Evolutionary conservation across 2,113 vertebrate genomes (phyloP).

Genomic region (Tor tambroides): DNA sequence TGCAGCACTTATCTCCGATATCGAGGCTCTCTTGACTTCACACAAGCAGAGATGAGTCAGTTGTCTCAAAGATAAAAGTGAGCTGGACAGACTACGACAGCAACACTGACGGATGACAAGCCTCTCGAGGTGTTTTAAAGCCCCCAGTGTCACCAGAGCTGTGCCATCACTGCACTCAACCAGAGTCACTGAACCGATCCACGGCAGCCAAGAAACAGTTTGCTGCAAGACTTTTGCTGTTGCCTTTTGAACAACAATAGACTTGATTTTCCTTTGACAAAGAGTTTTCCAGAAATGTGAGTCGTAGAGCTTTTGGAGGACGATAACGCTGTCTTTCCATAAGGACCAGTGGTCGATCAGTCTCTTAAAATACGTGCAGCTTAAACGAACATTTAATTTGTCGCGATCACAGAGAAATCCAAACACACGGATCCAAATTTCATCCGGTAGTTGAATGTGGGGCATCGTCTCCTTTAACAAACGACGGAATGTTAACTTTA

Average conservation of each 20-base stretch:
- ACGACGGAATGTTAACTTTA: not conserved
- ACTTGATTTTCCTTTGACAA: slow-evolving; percentile 52
- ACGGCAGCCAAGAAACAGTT: slow-evolving; percentile 49
- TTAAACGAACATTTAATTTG: slow-evolving; percentile 58
- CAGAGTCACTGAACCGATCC: slow-evolving; percentile 56
- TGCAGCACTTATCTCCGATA: slow-evolving; percentile 9
- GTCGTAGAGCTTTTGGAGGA: slow-evolving; percentile 51
- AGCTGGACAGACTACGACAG: slow-evolving; percentile 26
- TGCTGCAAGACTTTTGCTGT: slow-evolving; percentile 55
- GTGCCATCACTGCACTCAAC: slow-evolving; percentile 43
- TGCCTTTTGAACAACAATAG: slow-evolving; percentile 56
- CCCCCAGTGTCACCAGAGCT: slow-evolving; percentile 39
- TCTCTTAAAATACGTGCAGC: slow-evolving; percentile 54
- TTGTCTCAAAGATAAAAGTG: slow-evolving; percentile 48
- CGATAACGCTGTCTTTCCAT: slow-evolving; percentile 58
- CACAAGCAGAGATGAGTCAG: slow-evolving; percentile 61
- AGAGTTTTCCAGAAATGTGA: slow-evolving; percentile 56
- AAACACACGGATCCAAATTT: slow-evolving; percentile 60
- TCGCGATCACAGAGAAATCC: slow-evolving; percentile 54
- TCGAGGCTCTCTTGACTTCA: slow-evolving; percentile 32
- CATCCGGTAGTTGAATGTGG: slow-evolving; percentile 58
- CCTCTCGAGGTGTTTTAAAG: slow-evolving; percentile 54
- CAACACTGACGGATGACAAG: slow-evolving; percentile 51
- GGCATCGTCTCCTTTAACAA: not conserved
- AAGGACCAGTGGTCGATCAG: slow-evolving; percentile 59